phyloP scores from a whole-genome alignment of 2,113 vertebrate species.

The Pterocles burchelli region DNA sequence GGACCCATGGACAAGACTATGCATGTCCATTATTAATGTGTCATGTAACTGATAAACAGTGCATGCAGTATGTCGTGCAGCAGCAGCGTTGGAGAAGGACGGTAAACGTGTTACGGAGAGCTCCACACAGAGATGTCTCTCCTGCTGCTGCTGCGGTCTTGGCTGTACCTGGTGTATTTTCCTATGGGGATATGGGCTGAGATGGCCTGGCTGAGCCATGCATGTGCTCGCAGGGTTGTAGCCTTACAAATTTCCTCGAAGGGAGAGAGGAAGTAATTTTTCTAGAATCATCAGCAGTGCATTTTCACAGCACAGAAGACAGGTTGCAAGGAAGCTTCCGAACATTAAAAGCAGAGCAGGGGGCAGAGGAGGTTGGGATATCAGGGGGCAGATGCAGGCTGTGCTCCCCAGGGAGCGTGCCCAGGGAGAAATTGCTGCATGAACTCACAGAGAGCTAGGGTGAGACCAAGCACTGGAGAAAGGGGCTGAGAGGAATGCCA shows the following conservation, averaged over 20 bases:
- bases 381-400: neutral
- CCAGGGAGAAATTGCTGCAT: accelerated
- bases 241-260: neutral
- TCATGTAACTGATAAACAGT: neutral
- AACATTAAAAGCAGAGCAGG: accelerated
- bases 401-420: neutral
- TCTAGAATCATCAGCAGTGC: neutral
- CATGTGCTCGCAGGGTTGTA: neutral
- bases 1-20: neutral
- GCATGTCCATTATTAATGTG: neutral
- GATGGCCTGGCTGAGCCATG: neutral
- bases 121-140: neutral
- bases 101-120: neutral
- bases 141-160: neutral
- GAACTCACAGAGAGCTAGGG: neutral
- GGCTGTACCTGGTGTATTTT: neutral
- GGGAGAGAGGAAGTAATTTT: neutral
- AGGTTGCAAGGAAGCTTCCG: neutral
- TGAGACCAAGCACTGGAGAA: neutral
- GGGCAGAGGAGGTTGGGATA: neutral
- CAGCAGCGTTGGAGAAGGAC: neutral
- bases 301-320: neutral
- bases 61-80: accelerated
- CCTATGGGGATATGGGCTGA: neutral
- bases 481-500: neutral